Conservation (phyloP, 2,888 invertebrate species). For the Sylvicola cinctus region DNA sequence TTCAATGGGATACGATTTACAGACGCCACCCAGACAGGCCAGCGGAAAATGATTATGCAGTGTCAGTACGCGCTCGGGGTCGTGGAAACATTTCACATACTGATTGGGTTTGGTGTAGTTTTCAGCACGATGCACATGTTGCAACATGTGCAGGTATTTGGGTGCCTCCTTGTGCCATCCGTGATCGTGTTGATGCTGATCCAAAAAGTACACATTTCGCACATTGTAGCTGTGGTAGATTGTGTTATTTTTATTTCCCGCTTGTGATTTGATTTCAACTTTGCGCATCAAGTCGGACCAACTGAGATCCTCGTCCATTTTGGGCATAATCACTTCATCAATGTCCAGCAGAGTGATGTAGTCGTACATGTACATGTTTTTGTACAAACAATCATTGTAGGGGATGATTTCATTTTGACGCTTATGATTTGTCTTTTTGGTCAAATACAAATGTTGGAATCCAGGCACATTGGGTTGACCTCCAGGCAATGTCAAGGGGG, state of each 20-base stretch:
- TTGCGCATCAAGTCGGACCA: slow-evolving; percentile 66
- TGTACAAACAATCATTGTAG: slow-evolving; percentile 90
- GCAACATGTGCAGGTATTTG: slow-evolving; percentile 81
- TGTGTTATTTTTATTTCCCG: slow-evolving; percentile 42
- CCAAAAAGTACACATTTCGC: slow-evolving; percentile 51
- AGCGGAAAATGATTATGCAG: slow-evolving; percentile 86
- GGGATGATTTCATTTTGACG: slow-evolving; percentile 88
- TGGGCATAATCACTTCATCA: slow-evolving; percentile 88
- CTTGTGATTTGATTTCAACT: slow-evolving; percentile 43
- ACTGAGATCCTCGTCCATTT: slow-evolving; percentile 36
- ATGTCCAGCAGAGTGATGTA: slow-evolving; percentile 82
- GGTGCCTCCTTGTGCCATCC: slow-evolving; percentile 64
- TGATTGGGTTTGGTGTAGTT: slow-evolving; percentile 86
- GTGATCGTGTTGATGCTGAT: no score
- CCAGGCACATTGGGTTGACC: slow-evolving; percentile 79
- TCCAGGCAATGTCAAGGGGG: slow-evolving; percentile 67
- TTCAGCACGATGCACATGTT: slow-evolving; percentile 73
- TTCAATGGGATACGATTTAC: slow-evolving; percentile 68
- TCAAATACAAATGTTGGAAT: slow-evolving; percentile 73
- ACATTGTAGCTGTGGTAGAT: slow-evolving; percentile 61
- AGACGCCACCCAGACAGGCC: slow-evolving; percentile 65
- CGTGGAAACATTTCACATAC: slow-evolving; percentile 87
- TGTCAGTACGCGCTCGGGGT: slow-evolving; percentile 70
- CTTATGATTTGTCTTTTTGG: slow-evolving; percentile 82
- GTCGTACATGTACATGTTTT: slow-evolving; percentile 74